These are phyloP conservation scores for Tadarida brasiliensis DNA, from an alignment of 2,797 vertebrate species.

Conservation along the genomic window DNA sequence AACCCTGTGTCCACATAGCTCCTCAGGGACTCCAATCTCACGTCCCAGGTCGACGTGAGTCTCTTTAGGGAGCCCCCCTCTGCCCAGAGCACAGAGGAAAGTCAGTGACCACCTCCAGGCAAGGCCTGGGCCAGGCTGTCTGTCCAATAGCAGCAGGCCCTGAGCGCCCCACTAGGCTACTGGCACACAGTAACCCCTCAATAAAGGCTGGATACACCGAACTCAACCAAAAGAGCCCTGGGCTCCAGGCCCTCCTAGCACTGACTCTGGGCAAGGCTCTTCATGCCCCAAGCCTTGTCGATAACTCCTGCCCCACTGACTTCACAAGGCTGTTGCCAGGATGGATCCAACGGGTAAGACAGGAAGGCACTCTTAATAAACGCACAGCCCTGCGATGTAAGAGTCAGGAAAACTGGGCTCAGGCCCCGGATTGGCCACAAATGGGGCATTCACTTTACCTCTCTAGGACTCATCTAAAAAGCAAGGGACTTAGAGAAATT, in stretches of 20 bases:
- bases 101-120: not conserved
- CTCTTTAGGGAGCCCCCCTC: not conserved
- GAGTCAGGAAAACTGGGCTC: not conserved
- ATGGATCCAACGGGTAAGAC: not conserved
- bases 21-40: not conserved
- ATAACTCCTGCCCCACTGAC: not conserved
- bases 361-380: not conserved
- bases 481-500: not conserved
- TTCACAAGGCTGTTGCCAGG: not conserved
- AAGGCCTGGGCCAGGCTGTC: not conserved
- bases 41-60: not conserved
- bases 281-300: not conserved
- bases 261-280: not conserved
- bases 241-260: not conserved
- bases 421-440: not conserved
- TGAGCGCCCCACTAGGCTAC: not conserved
- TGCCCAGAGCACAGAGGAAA: not conserved
- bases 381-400: rapidly evolving
- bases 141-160: not conserved
- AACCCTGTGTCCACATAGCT: not conserved
- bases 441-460: not conserved
- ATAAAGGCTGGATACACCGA: not conserved
- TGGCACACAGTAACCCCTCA: not conserved
- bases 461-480: not conserved
- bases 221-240: not conserved